Percentiles rank a stretch among this genome's conserved stretches.
Evolutionary conservation across 2,888 invertebrate genomes (phyloP).

Genomic region (Drosophila tripunctata): DNA sequence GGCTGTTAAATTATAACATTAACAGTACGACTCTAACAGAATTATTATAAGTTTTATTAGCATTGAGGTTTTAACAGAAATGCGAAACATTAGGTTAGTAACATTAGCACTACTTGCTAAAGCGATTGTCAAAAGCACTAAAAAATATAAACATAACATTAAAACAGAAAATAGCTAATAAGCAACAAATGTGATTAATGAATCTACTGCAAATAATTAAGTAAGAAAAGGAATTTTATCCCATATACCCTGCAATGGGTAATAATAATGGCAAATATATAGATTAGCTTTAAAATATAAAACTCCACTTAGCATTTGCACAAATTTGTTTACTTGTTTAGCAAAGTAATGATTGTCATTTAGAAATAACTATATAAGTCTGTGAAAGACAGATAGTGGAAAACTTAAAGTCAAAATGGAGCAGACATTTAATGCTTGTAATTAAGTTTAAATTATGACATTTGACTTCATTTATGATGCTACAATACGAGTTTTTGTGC

Average conservation of each 20-base stretch:
- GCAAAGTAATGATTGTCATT: background rate
- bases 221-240: no score
- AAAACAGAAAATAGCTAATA: no score
- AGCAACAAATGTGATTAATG: no score
- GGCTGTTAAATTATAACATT: background rate
- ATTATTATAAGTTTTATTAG: no score
- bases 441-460: slow-evolving; percentile 15
- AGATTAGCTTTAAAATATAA: background rate
- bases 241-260: no score
- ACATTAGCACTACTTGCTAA: no score
- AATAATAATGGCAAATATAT: background rate
- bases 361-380: background rate
- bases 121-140: no score
- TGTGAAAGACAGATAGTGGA: background rate
- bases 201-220: no score
- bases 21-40: background rate
- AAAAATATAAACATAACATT: no score
- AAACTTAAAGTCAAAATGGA: background rate
- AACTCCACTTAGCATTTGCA: background rate
- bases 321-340: background rate
- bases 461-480: slow-evolving; percentile 13
- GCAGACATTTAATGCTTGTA: slow-evolving; percentile 1
- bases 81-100: no score
- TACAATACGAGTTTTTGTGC: slow-evolving; percentile 14
- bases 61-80: no score